Evolutionary conservation across 2,113 vertebrate genomes (phyloP).

Genomic region (Chelonoidis abingdonii): DNA sequence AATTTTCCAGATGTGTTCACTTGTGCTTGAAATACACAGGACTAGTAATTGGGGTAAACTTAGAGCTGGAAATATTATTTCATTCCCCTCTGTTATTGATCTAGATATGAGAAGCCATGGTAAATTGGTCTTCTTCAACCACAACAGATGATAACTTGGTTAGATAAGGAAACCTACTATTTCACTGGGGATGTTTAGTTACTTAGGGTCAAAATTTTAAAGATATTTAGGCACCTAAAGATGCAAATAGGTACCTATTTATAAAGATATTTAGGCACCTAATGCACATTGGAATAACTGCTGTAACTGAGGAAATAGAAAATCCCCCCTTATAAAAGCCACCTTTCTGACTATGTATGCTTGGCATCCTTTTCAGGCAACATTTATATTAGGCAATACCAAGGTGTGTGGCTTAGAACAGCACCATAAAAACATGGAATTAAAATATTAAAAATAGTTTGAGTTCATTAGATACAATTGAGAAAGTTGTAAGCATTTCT

Average conservation of each 20-base stretch:
- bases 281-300: not conserved
- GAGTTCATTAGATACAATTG: not conserved
- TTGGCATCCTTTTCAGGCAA: not conserved
- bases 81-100: not conserved
- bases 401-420: not conserved
- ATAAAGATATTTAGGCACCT: not conserved
- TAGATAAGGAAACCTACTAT: not conserved
- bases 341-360: not conserved
- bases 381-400: not conserved
- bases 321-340: not conserved
- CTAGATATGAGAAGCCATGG: not conserved
- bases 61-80: not conserved
- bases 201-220: not conserved
- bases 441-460: not conserved
- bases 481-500: not conserved
- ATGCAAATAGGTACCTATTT: not conserved
- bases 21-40: not conserved
- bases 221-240: not conserved
- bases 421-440: not conserved
- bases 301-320: not conserved
- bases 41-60: not conserved
- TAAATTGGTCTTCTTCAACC: not conserved
- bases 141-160: not conserved
- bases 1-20: not conserved
- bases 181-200: not conserved